A percentile compares a stretch with the other conserved stretches of the same genome.
Conservation (phyloP, 1,140 invertebrate genomes). For the Bathynomus jamesi region DNA sequence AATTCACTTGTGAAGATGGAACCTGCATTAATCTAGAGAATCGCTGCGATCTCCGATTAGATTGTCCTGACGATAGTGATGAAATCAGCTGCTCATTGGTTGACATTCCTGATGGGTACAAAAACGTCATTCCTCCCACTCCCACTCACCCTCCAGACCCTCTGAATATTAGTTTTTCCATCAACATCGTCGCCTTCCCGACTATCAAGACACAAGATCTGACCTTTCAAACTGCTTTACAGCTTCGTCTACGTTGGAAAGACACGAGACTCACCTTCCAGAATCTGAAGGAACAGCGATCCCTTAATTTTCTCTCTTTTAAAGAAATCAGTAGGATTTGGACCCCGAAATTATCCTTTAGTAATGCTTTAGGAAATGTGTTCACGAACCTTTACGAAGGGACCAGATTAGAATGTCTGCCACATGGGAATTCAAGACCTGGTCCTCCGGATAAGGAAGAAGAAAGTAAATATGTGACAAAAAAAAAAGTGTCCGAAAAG, state of each 20-base stretch:
- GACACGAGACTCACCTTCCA: slow-evolving; percentile 23
- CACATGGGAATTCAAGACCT: slow-evolving; percentile 1
- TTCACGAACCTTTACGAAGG: slow-evolving; percentile 28
- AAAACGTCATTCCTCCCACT: slow-evolving; percentile 24
- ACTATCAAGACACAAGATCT: slow-evolving; percentile 28
- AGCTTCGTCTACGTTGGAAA: slow-evolving; percentile 21
- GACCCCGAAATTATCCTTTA: slow-evolving; percentile 30
- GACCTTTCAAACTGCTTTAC: slow-evolving; percentile 11
- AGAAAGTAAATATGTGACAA: slow-evolving; percentile 26
- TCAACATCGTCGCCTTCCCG: slow-evolving; percentile 27
- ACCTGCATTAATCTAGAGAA: slow-evolving; percentile 73
- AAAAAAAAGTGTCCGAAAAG: too few relatives aligned
- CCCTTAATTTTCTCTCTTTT: slow-evolving; percentile 25
- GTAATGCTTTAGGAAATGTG: slow-evolving; percentile 27
- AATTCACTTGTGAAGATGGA: slow-evolving; percentile 84
- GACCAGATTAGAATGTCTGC: slow-evolving; percentile 20
- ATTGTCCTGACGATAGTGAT: slow-evolving; percentile 81
- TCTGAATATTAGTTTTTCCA: slow-evolving; percentile 12
- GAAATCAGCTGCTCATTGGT: slow-evolving; percentile 64
- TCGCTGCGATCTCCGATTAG: slow-evolving; percentile 70
- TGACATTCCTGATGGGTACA: slow-evolving; percentile 21
- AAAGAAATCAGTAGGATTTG: slow-evolving; percentile 15
- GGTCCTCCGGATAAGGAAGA: slow-evolving; percentile 11
- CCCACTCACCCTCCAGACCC: slow-evolving; percentile 1
- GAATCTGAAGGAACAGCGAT: slow-evolving; percentile 29